These are phyloP conservation scores for Syncerus caffer DNA, from an alignment of 2,797 vertebrate genomes.

Conservation along the genomic window DNA sequence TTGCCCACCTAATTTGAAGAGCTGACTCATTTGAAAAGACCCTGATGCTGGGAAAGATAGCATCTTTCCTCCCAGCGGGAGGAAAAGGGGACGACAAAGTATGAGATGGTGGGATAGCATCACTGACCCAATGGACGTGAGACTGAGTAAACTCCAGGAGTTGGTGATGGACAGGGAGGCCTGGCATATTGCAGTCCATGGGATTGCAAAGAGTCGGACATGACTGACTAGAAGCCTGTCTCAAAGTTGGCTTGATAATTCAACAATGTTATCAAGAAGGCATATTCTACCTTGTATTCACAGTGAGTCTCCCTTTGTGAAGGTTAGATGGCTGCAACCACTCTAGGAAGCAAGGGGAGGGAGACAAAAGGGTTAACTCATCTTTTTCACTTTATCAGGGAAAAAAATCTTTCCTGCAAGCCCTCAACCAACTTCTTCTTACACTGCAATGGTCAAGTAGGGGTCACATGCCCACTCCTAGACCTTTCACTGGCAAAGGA, in stretches of 20 bases:
- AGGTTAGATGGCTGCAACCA: neutral
- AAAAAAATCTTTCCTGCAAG: neutral
- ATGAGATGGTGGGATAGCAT: neutral
- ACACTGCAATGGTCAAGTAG: neutral
- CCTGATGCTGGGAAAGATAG: neutral
- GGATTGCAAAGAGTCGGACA: neutral
- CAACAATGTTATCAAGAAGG: neutral
- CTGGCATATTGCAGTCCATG: neutral
- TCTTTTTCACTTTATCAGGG: neutral
- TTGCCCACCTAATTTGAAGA: neutral
- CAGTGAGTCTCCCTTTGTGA: neutral
- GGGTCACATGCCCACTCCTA: neutral
- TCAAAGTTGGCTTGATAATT: conserved; percentile 1
- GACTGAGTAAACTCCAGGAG: neutral
- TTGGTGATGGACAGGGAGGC: neutral
- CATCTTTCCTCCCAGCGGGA: neutral
- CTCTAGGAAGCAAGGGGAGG: neutral
- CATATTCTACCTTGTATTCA: neutral
- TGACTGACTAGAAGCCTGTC: neutral
- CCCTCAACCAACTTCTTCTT: neutral
- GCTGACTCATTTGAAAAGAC: neutral
- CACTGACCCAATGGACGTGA: neutral
- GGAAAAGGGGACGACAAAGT: neutral
- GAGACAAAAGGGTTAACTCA: neutral
- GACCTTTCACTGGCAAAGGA: neutral